Percentiles rank a stretch among this genome's conserved stretches.
Conservation (phyloP, 1,140 invertebrate genomes). For the Pseudachorutes palmiensis region DNA sequence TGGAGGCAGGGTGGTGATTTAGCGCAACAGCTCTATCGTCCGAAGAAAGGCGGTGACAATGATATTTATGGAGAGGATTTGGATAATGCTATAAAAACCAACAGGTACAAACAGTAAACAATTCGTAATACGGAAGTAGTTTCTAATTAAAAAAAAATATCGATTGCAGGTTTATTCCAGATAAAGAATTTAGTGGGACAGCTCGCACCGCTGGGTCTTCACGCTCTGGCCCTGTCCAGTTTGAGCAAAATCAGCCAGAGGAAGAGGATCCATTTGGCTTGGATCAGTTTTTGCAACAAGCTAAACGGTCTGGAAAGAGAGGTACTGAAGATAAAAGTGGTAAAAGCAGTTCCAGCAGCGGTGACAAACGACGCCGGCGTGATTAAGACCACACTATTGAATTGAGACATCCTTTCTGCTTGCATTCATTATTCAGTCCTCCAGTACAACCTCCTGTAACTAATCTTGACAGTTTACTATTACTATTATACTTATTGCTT, state of each 20-base stretch:
- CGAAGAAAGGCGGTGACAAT: conserved; percentile 73
- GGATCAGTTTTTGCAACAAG: conserved; percentile 94
- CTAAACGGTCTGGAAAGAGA: conserved; percentile 63
- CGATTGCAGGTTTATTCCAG: conserved; percentile 93
- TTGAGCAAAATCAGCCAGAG: conserved; percentile 61
- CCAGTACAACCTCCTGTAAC: too few relatives aligned
- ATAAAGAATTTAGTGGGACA: conserved; percentile 90
- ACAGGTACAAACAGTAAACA: conserved; percentile 50
- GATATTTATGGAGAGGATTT: conserved; percentile 85
- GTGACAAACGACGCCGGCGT: conserved; percentile 37
- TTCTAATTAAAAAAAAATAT: too few relatives aligned
- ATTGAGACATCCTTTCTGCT: background rate
- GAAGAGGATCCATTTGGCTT: conserved; percentile 95
- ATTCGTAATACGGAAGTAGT: too few relatives aligned
- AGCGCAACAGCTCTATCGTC: conserved; percentile 84
- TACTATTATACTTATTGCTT: too few relatives aligned
- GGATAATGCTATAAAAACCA: conserved; percentile 73
- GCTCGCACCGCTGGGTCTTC: conserved; percentile 54
- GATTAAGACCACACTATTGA: conserved; percentile 22
- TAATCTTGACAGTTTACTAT: too few relatives aligned
- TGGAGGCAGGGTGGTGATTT: conserved; percentile 76
- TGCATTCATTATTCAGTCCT: too few relatives aligned
- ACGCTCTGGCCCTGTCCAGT: conserved; percentile 90
- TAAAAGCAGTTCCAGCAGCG: conserved; percentile 37
- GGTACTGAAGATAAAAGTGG: conserved; percentile 41